Base-by-base conservation (phyloP, 2,888 invertebrate species). In the Rhyacophila evoluta region DNA sequence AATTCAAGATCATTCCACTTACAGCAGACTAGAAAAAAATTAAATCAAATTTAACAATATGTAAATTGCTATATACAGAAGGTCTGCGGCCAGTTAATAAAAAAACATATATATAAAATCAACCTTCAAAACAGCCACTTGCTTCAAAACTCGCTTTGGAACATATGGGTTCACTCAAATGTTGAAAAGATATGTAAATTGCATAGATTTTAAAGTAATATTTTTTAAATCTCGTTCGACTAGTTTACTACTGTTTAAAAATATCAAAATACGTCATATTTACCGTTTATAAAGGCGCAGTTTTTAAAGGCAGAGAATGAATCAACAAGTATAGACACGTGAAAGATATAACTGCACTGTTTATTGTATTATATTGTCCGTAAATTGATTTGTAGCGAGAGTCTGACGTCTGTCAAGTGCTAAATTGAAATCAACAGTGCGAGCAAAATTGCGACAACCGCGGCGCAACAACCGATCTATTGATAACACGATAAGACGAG, bases 1-100 rank as follows among this genome's bases (percentile, higher is more conserved):
- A 55, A 55, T 55, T 55, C 55, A 55, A 55, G 55, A 25, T 55
- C 55, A 55, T 55, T 55, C 8, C 19, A 55, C 25, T 55, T 55
- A 55, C 4, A 19, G 15, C 4, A 6, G 19, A 15, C 10, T 2
- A 8, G 15, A 19, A 55, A 55, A 19, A 55, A 15, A 55, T 19
- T 10, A 19, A 19, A 55, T 55, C 55, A 55, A 55, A 55, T 55
- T 55, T 55, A 55, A 25, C 55, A 33, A 33, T 33, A 55, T 55
- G 55, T 19, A 55, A 55, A 55, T 55, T 55, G 55, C 55, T 25
- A 41, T 41, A 19, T 33, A 55, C 55, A 25, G 55, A 55, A 25
- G 55, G 55, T 55, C 25, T 19, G 19, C 19, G 55, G 55, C 19
- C 55, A 55, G 55, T 8, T 55, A 55, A 25, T 55, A 55, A 55